Conservation (phyloP, 2,888 invertebrate genomes). For the Drosophila borborema region DNA sequence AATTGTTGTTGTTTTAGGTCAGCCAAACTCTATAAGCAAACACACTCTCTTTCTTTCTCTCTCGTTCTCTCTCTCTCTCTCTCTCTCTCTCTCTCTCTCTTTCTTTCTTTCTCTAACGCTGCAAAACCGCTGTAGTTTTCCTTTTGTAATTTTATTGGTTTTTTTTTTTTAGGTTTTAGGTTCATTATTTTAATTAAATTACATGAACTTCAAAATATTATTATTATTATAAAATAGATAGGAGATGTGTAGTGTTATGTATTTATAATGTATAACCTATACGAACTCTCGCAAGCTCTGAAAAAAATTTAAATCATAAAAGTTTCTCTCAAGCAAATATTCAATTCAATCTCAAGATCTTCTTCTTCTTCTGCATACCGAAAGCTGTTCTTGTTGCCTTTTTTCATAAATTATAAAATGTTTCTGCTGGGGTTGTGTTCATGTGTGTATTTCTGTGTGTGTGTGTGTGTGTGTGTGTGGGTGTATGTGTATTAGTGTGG, state of each 20-base stretch:
- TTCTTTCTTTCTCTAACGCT: conserved; percentile 35
- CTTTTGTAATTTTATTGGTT: conserved; percentile 59
- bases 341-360: conserved; percentile 32
- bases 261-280: conserved; percentile 79
- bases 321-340: conserved; percentile 58
- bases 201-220: conserved; percentile 82
- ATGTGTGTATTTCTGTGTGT: conserved; percentile 19
- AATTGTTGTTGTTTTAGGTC: conserved; percentile 26
- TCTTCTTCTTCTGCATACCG: conserved; percentile 24
- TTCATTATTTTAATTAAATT: conserved; percentile 84
- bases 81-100: conserved; percentile 40
- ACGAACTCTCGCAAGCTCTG: conserved; percentile 71
- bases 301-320: conserved; percentile 72
- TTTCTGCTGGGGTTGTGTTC: conserved; percentile 30
- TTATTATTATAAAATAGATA: conserved; percentile 72
- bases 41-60: conserved; percentile 16
- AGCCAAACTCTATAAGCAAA: conserved; percentile 58
- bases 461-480: conserved; percentile 21
- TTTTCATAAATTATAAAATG: conserved; percentile 49
- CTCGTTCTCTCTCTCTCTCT: conserved; percentile 24
- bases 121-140: conserved; percentile 45
- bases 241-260: conserved; percentile 79
- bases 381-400: conserved; percentile 46
- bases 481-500: conserved; percentile 17
- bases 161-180: conserved; percentile 71